phyloP scores from a whole-genome alignment of 2,888 invertebrate genomes.

The Machimus atricapillus region DNA sequence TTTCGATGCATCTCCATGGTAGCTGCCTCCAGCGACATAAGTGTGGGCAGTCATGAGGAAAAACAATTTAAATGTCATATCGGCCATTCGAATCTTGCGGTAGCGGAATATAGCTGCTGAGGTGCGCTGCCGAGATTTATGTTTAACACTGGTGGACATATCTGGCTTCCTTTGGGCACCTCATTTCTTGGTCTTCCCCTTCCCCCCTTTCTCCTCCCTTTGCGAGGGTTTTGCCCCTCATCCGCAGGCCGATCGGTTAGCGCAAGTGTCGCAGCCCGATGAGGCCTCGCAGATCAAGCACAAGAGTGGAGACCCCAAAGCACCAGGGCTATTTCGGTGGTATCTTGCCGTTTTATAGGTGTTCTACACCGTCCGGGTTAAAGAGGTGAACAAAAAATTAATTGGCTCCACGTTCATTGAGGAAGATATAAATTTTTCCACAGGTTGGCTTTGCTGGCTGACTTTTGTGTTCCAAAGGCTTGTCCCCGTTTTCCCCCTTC shows the following conservation, averaged over 20 bases:
- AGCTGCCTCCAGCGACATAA: conserved; percentile 41
- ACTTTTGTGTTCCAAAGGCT: not conserved
- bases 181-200: not conserved
- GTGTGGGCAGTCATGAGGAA: conserved; percentile 48
- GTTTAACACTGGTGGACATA: conserved; percentile 45
- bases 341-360: conserved; percentile 26
- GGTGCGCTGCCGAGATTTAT: conserved; percentile 44
- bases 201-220: not conserved
- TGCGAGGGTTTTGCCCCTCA: not conserved
- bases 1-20: conserved; percentile 19
- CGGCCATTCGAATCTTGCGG: conserved; percentile 44
- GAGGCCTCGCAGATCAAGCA: conserved; percentile 2
- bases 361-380: conserved; percentile 31
- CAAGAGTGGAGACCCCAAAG: not conserved
- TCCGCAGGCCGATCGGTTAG: not conserved
- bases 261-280: conserved; percentile 31
- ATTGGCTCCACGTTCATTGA: conserved; percentile 43
- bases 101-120: conserved; percentile 44
- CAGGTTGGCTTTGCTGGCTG: not conserved
- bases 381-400: conserved; percentile 44
- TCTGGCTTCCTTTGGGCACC: conserved; percentile 41
- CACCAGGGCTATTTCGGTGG: not conserved
- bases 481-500: not conserved
- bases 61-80: conserved; percentile 47
- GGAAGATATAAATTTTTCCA: conserved; percentile 40